A percentile compares a stretch with the other conserved stretches of the same genome.
Evolutionary conservation across 2,113 vertebrate species (phyloP).

Genomic region (Eublepharis macularius): DNA sequence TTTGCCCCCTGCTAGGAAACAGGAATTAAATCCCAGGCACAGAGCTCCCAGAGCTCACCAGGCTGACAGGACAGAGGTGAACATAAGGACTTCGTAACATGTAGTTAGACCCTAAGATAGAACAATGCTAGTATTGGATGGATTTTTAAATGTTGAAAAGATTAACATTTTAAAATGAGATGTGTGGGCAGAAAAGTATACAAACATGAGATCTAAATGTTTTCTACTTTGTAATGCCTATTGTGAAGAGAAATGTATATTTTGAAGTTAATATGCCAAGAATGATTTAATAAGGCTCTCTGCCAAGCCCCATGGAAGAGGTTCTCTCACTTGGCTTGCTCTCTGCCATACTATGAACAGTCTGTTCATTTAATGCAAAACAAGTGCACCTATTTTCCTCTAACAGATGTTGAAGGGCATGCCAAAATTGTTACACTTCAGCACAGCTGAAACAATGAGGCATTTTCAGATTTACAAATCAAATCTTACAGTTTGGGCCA

Average conservation of each 20-base stretch:
- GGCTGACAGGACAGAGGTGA: too few relatives aligned
- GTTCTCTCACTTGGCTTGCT: conserved; percentile 1
- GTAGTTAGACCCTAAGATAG: background rate
- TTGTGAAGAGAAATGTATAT: background rate
- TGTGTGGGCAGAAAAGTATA: background rate
- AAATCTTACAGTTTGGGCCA: background rate
- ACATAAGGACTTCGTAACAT: too few relatives aligned
- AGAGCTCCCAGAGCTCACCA: too few relatives aligned
- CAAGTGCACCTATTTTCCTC: conserved; percentile 8
- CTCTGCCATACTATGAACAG: background rate
- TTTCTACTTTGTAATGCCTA: background rate
- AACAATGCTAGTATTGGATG: background rate
- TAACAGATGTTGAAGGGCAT: background rate
- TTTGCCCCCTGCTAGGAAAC: too few relatives aligned
- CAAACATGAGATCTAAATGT: background rate
- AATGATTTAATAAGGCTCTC: conserved; percentile 1
- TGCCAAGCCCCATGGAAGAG: background rate
- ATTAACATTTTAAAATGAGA: background rate
- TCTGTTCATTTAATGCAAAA: conserved; percentile 16
- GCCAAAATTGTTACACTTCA: conserved; percentile 8
- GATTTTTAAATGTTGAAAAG: background rate
- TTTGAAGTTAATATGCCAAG: conserved; percentile 5
- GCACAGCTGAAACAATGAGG: conserved; percentile 13
- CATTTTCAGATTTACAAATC: conserved; percentile 14
- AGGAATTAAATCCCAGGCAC: too few relatives aligned